phyloP scores from a whole-genome alignment of 2,113 vertebrate genomes.

The Tragelaphus imberbis region DNA sequence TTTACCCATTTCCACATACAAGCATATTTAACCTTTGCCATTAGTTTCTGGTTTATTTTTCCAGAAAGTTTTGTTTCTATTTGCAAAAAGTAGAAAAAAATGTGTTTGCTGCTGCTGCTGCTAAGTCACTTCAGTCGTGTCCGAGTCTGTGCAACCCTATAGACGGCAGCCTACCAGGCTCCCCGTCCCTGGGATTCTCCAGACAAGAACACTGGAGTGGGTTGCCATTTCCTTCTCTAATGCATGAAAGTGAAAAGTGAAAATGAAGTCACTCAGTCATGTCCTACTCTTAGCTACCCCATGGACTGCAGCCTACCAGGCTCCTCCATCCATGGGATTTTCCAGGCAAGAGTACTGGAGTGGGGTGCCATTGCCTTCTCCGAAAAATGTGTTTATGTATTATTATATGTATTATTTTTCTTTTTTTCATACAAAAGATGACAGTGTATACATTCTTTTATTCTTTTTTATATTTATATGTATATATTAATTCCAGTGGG shows the following conservation, averaged over 20 bases:
- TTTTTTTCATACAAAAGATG: neutral
- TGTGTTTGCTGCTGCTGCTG: neutral
- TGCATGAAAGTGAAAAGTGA: too few species aligned
- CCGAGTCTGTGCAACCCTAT: rapidly evolving
- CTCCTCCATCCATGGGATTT: too few species aligned
- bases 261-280: too few species aligned
- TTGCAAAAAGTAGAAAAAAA: neutral
- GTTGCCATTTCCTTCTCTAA: too few species aligned
- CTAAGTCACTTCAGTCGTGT: too few species aligned
- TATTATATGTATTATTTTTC: neutral
- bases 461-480: neutral
- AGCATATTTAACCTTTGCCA: neutral
- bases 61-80: neutral
- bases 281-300: too few species aligned
- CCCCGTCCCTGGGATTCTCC: too few species aligned
- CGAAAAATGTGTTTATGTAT: neutral
- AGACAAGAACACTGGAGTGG: too few species aligned
- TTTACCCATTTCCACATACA: neutral
- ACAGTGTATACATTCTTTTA: neutral
- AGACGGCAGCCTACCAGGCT: too few species aligned
- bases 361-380: too few species aligned
- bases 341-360: too few species aligned
- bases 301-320: too few species aligned
- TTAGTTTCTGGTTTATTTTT: slow-evolving; percentile 19
- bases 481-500: neutral